phyloP scores from a whole-genome alignment of 2,888 invertebrate genomes.

The Epirrhoe alternata region DNA sequence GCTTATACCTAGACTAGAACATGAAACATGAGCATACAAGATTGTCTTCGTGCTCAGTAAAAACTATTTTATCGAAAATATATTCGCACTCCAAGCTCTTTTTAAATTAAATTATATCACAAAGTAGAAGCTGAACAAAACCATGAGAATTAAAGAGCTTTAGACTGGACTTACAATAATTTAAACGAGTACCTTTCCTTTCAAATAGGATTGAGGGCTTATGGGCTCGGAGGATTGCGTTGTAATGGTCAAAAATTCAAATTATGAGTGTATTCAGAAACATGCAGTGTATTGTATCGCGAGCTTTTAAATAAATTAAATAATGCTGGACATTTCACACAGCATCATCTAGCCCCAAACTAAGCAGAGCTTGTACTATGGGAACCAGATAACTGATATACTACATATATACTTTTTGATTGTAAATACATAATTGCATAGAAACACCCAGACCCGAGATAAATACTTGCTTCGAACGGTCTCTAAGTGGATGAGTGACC shows the following conservation, averaged over 20 bases:
- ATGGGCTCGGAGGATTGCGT: conserved; percentile 28
- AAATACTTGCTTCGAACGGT: no score
- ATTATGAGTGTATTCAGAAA: conserved; percentile 5
- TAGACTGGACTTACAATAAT: conserved; percentile 39
- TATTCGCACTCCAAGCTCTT: conserved; percentile 20
- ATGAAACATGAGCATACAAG: conserved; percentile 9
- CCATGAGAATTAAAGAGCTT: conserved; percentile 37
- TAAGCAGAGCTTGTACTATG: no score
- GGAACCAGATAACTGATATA: no score
- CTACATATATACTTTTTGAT: no score
- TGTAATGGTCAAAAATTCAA: conserved; percentile 15
- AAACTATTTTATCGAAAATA: conserved; percentile 11
- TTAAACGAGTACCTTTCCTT: conserved; percentile 38
- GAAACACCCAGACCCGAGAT: no score
- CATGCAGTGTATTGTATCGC: background rate
- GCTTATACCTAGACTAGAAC: conserved; percentile 2
- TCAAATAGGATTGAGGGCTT: conserved; percentile 36
- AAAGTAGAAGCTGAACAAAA: conserved; percentile 32
- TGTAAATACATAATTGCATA: no score
- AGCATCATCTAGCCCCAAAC: no score
- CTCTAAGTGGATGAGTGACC: no score
- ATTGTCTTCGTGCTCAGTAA: conserved; percentile 10
- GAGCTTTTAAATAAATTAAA: background rate
- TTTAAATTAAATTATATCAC: conserved; percentile 38
- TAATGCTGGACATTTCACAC: no score